phyloP scores from a whole-genome alignment of 2,113 vertebrate genomes.

The Nothoprocta pentlandii region DNA sequence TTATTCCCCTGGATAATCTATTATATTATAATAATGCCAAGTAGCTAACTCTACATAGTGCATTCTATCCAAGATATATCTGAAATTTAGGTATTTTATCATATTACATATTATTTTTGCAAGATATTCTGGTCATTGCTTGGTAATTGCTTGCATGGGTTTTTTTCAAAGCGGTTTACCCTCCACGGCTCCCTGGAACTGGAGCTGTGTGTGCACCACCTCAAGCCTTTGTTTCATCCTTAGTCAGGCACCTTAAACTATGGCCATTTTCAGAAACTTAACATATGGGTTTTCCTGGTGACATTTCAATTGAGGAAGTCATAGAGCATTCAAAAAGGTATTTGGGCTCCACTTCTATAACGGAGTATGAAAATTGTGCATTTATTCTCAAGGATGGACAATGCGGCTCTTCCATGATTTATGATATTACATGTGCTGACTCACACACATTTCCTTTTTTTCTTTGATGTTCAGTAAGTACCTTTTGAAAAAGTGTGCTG shows the following conservation, averaged over 20 bases:
- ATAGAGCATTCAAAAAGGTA: not conserved
- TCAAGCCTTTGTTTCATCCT: not conserved
- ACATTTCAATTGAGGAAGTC: not conserved
- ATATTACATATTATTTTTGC: not conserved
- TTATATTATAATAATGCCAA: not conserved
- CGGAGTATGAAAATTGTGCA: not conserved
- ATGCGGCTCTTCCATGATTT: not conserved
- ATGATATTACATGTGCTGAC: not conserved
- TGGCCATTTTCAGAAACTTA: not conserved
- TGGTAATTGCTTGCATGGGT: not conserved
- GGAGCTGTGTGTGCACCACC: not conserved
- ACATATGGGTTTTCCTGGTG: not conserved
- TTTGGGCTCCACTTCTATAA: not conserved
- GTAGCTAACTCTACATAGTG: not conserved
- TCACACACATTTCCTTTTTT: not conserved
- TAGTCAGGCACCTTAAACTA: not conserved
- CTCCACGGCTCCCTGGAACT: not conserved
- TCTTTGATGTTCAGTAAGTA: not conserved
- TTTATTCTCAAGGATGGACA: not conserved
- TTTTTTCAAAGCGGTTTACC: not conserved
- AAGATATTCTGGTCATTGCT: not conserved
- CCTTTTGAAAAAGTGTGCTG: not conserved
- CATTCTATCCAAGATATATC: not conserved
- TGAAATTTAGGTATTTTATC: not conserved
- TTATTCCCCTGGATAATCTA: not conserved